Conservation (phyloP, 2,113 vertebrate species). For the Tor tambroides region DNA sequence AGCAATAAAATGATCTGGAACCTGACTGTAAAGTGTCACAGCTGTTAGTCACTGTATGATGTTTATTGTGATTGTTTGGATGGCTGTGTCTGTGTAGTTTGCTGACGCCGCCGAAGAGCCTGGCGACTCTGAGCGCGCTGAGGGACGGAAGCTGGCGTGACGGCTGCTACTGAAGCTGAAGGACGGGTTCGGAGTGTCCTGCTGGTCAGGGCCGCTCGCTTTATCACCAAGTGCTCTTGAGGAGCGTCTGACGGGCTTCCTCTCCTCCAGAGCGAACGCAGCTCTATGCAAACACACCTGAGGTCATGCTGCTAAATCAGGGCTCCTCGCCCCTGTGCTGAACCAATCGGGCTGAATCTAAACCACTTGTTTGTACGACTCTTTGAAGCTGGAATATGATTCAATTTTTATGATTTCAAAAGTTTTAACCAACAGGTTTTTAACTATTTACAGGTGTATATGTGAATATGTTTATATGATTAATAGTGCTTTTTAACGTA, state of each 20-base stretch:
- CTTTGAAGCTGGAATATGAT: conserved; percentile 15
- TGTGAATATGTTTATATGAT: not conserved
- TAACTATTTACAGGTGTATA: conserved; percentile 62
- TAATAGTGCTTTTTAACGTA: not conserved
- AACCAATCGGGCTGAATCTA: not conserved
- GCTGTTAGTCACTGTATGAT: too few species aligned
- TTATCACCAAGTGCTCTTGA: conserved; percentile 53
- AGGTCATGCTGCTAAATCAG: not conserved
- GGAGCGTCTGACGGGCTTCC: too few species aligned
- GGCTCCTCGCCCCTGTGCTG: not conserved
- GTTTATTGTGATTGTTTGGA: too few species aligned
- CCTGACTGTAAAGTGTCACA: too few species aligned
- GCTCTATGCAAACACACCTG: conserved; percentile 54
- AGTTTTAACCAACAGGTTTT: conserved; percentile 53
- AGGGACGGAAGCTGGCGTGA: conserved; percentile 89
- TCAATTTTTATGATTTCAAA: conserved; percentile 44
- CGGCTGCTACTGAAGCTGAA: conserved; percentile 76
- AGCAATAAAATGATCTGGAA: too few species aligned
- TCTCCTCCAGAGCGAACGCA: not conserved
- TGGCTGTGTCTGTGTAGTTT: too few species aligned
- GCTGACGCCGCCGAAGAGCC: conserved; percentile 89
- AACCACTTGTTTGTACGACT: conserved; percentile 39
- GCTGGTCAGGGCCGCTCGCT: conserved; percentile 82
- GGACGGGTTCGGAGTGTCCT: conserved; percentile 65
- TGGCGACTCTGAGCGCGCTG: conserved; percentile 86